These are phyloP conservation scores for Hepsetus odoe DNA, from an alignment of 2,113 vertebrate genomes.

Conservation along the genomic window DNA sequence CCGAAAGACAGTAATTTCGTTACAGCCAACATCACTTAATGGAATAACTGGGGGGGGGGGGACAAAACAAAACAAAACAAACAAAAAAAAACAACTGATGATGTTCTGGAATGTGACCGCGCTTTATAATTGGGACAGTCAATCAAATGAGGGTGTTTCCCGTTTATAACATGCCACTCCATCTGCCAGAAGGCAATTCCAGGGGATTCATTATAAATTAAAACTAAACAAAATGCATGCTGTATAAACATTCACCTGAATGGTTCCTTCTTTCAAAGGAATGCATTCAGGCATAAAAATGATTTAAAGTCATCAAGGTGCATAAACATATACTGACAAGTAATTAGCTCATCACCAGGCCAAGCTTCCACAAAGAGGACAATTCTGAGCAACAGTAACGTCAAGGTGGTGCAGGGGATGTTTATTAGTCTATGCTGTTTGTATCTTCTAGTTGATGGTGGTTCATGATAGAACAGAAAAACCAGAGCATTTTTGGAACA, in stretches of 20 bases:
- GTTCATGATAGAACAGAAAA: not conserved
- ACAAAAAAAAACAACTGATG: not conserved
- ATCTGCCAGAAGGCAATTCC: slow-evolving; percentile 1
- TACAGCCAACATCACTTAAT: slow-evolving; percentile 9
- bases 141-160: slow-evolving; percentile 6
- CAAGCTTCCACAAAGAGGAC: not conserved
- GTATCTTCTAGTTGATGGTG: not conserved
- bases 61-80: too few relatives aligned
- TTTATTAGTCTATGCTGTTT: not conserved
- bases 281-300: not conserved
- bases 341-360: not conserved
- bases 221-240: not conserved
- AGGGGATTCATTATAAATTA: not conserved
- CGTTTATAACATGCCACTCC: not conserved
- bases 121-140: slow-evolving; percentile 25
- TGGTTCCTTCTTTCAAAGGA: not conserved
- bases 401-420: not conserved
- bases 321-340: not conserved
- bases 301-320: not conserved
- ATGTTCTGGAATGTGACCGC: slow-evolving; percentile 15
- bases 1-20: slow-evolving; percentile 12
- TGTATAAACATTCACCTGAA: not conserved
- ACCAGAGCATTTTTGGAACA: not conserved
- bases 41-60: too few relatives aligned
- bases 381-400: not conserved